Percentiles rank a stretch among this genome's conserved stretches.
These are phyloP conservation scores for Harpalus rubripes DNA, from an alignment of 2,888 invertebrate genomes.

Conservation along the genomic window DNA sequence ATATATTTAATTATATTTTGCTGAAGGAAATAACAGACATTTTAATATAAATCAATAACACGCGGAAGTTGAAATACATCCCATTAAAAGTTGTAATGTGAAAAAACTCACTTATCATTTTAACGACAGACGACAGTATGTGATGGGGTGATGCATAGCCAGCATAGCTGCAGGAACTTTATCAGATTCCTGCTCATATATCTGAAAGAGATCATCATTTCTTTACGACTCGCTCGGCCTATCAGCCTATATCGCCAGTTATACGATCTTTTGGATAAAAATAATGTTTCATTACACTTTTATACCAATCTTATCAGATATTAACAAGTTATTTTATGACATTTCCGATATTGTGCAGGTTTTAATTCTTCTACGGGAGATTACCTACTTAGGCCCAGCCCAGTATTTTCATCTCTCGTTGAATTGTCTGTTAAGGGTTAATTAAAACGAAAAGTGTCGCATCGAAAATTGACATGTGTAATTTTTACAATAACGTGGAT, in stretches of 20 bases:
- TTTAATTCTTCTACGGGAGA: conserved; percentile 5
- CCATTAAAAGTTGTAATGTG: conserved; percentile 40
- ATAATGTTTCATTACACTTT: conserved; percentile 49
- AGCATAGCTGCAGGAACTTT: conserved; percentile 14
- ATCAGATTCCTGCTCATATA: conserved; percentile 33
- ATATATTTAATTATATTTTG: not conserved
- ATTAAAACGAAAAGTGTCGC: too few relatives aligned
- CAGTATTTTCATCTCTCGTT: too few relatives aligned
- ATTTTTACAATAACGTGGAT: too few relatives aligned
- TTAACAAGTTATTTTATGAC: conserved; percentile 33
- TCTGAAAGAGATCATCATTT: conserved; percentile 43
- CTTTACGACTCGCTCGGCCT: conserved; percentile 36
- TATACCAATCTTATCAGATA: conserved; percentile 47
- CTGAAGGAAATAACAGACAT: not conserved
- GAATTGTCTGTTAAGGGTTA: too few relatives aligned
- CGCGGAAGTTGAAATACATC: not conserved
- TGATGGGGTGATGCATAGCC: conserved; percentile 34
- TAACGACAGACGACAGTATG: conserved; percentile 27
- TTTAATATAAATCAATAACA: not conserved
- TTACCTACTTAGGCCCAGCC: not conserved
- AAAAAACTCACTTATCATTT: conserved; percentile 28
- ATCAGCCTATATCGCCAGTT: conserved; percentile 21
- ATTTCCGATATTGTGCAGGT: conserved; percentile 11
- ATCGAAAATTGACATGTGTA: too few relatives aligned
- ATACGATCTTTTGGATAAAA: conserved; percentile 28